These are phyloP conservation scores for Glandiceps talaboti DNA, from an alignment of 53 echinoderm and acorn worm genomes.

Conservation along the genomic window DNA sequence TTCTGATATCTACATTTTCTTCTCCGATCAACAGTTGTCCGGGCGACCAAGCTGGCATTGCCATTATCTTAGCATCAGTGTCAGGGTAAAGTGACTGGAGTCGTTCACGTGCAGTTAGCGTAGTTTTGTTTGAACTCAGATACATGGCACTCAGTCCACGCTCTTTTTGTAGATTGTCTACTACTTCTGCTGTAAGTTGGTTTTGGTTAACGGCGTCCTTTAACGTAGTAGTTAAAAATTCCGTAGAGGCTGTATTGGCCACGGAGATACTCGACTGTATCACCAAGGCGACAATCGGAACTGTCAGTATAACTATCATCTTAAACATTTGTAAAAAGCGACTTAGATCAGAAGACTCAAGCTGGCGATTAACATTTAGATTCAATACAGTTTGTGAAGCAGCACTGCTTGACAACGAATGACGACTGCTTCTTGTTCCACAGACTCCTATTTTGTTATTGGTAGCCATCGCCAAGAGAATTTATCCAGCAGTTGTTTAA, in stretches of 20 bases:
- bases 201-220: constrained; percentile 11
- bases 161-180: constrained; percentile 31
- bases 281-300: constrained; percentile 32
- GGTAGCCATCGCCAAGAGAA: no score
- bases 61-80: neutral
- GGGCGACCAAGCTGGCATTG: neutral
- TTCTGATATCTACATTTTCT: neutral
- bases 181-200: constrained; percentile 10
- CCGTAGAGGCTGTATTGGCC: constrained; percentile 23
- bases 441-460: no score
- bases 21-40: constrained; percentile 1
- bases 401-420: no score
- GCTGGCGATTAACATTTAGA: no score
- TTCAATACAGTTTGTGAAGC: no score
- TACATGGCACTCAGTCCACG: constrained; percentile 27
- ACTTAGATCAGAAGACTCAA: neutral
- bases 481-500: no score
- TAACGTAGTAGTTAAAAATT: constrained; percentile 10
- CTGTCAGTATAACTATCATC: constrained; percentile 21
- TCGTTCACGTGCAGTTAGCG: neutral
- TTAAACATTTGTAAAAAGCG: constrained; percentile 23
- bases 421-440: no score
- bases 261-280: constrained; percentile 18
- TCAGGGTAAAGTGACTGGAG: constrained; percentile 8
- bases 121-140: constrained; percentile 22